A percentile compares a stretch with the other conserved stretches of the same genome.
phyloP scores from a whole-genome alignment of 1,140 invertebrate genomes.

The Halyomorpha halys region DNA sequence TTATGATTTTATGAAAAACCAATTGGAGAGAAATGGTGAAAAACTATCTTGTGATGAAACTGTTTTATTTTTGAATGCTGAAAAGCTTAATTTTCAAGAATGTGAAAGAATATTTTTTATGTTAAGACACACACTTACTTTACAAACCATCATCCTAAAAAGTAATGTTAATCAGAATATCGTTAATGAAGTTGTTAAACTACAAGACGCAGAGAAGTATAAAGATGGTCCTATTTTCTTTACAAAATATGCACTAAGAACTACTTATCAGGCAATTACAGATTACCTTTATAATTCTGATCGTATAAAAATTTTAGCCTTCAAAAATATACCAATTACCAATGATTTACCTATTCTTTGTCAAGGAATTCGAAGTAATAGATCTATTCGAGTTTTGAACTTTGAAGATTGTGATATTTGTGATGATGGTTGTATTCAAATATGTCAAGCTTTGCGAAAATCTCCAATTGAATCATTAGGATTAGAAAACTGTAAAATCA shows the following conservation, averaged over 20 bases:
- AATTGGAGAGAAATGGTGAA: background rate
- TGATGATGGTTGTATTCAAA: conserved; percentile 2
- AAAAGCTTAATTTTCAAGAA: background rate
- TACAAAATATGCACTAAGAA: background rate
- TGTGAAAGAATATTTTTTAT: background rate
- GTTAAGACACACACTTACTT: background rate
- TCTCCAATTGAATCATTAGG: background rate
- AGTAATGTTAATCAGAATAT: background rate
- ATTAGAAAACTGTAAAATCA: background rate
- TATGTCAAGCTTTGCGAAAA: conserved; percentile 4
- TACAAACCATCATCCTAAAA: background rate
- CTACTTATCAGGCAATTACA: background rate
- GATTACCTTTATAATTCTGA: conserved; percentile 11
- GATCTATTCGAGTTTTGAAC: background rate
- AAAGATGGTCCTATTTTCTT: background rate
- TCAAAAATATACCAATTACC: background rate
- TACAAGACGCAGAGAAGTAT: background rate
- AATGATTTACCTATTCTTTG: background rate
- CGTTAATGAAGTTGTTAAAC: background rate
- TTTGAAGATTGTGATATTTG: conserved; percentile 7
- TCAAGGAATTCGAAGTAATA: conserved; percentile 2
- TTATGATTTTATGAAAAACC: conserved; percentile 9
- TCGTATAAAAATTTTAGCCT: conserved; percentile 3
- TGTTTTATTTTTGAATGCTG: background rate
- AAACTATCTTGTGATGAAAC: background rate